phyloP scores from a whole-genome alignment of 2,113 vertebrate genomes.

The Erinaceus europaeus region DNA sequence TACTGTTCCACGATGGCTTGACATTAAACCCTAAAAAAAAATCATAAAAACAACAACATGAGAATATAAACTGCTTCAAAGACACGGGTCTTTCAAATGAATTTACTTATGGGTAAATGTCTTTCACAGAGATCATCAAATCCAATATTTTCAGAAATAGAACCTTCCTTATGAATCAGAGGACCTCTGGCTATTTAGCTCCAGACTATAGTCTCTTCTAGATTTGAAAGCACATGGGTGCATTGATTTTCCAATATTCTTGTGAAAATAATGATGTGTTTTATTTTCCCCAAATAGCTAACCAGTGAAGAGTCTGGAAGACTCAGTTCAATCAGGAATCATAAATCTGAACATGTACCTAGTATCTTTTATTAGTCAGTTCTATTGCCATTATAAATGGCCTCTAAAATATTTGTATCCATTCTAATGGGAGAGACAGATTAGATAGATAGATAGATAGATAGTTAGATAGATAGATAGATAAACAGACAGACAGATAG shows the following conservation, averaged over 20 bases:
- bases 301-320: not conserved
- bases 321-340: not conserved
- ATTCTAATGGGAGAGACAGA: no score
- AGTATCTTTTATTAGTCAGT: not conserved
- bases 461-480: no score
- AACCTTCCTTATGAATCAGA: not conserved
- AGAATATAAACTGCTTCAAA: not conserved
- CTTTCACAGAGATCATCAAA: not conserved
- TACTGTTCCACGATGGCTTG: constrained; percentile 83
- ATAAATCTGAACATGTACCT: not conserved
- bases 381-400: not conserved
- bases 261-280: not conserved
- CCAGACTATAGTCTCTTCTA: not conserved
- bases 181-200: no score
- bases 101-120: not conserved
- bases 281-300: not conserved
- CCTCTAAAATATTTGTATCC: no score
- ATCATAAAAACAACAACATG: not conserved
- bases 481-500: no score
- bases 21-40: constrained; percentile 82
- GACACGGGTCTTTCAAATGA: not conserved
- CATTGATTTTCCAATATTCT: not conserved
- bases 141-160: not conserved
- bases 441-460: no score
- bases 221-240: not conserved